These are phyloP conservation scores for Schizothorax lantsangensis DNA, from an alignment of 2,797 vertebrate species.

Conservation along the genomic window DNA sequence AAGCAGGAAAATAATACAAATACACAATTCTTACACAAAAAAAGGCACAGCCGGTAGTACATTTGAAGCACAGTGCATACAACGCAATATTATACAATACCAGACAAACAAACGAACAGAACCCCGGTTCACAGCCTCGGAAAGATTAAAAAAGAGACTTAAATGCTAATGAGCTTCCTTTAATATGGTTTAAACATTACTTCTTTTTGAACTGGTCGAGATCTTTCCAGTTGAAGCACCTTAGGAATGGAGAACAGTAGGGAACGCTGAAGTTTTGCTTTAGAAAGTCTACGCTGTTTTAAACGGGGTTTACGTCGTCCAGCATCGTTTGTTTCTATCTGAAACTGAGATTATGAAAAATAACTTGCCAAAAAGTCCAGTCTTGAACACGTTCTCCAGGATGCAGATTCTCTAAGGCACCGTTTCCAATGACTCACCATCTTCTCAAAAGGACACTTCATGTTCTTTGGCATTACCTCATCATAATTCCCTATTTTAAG, in stretches of 20 bases:
- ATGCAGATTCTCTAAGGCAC: conserved; percentile 36
- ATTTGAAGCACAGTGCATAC: conserved; percentile 86
- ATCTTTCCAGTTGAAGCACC: conserved; percentile 30
- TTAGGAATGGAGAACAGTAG: conserved; percentile 7
- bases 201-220: background rate
- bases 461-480: conserved; percentile 55
- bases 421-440: conserved; percentile 44
- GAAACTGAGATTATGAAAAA: background rate
- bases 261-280: background rate
- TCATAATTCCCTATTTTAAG: conserved; percentile 26
- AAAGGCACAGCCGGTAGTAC: conserved; percentile 94
- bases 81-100: conserved; percentile 72
- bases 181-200: conserved; percentile 47
- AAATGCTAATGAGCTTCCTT: conserved; percentile 44
- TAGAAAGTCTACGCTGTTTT: background rate
- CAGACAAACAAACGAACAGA: conserved; percentile 64
- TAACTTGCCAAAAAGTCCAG: background rate
- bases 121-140: conserved; percentile 86
- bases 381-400: background rate
- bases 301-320: background rate
- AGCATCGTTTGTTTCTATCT: background rate
- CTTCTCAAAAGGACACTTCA: conserved; percentile 45
- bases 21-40: conserved; percentile 86
- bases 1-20: conserved; percentile 89
- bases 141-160: conserved; percentile 60